phyloP scores from a whole-genome alignment of 1,140 invertebrate genomes.

The Cheumatopsyche charites region DNA sequence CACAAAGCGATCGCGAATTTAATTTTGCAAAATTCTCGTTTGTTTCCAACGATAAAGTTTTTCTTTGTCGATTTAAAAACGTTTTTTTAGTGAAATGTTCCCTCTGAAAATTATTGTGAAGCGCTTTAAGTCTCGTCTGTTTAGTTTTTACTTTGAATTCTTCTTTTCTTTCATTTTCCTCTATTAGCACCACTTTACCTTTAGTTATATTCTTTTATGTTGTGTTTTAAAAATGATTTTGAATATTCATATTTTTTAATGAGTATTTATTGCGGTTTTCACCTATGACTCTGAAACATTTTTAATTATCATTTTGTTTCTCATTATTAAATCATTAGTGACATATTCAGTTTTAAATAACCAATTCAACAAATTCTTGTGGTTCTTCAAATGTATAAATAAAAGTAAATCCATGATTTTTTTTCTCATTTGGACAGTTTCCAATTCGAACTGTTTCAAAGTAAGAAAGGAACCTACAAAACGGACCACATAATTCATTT shows the following conservation, averaged over 20 bases:
- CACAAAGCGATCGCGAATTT: neutral
- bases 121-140: neutral
- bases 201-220: too few species aligned
- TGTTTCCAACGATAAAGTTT: slow-evolving; percentile 11
- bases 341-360: too few species aligned
- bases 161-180: too few species aligned
- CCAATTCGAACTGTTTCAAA: slow-evolving; percentile 7
- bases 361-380: too few species aligned
- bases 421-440: neutral
- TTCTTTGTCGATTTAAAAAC: slow-evolving; percentile 24
- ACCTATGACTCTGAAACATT: too few species aligned
- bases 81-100: neutral
- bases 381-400: slow-evolving; percentile 9
- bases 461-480: slow-evolving; percentile 10
- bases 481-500: slow-evolving; percentile 5
- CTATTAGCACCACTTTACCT: too few species aligned
- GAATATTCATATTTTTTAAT: too few species aligned
- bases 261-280: too few species aligned
- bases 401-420: neutral
- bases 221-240: too few species aligned
- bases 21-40: slow-evolving; percentile 3
- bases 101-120: neutral
- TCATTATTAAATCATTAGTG: too few species aligned
- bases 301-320: too few species aligned
- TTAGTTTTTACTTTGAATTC: too few species aligned